Evolutionary conservation across 2,797 vertebrate genomes (phyloP).

Genomic region (Danio choprae): DNA sequence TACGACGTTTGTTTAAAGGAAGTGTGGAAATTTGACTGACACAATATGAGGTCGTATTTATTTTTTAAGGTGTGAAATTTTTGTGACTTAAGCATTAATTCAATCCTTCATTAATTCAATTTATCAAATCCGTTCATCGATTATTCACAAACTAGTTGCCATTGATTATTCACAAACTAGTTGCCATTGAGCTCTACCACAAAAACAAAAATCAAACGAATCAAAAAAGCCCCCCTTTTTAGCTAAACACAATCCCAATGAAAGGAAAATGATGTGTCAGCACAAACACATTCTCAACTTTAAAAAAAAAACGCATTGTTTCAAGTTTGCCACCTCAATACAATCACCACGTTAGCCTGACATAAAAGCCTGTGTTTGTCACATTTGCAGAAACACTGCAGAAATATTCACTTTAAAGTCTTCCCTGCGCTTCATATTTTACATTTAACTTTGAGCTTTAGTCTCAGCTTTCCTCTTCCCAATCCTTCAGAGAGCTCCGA

Average conservation of each 20-base stretch:
- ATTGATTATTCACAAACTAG: slow-evolving; percentile 16
- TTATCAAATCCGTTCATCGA: background rate
- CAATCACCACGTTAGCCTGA: background rate
- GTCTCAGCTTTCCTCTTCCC: slow-evolving; percentile 11
- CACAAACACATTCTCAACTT: slow-evolving; percentile 18
- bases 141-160: slow-evolving; percentile 32
- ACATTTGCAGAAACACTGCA: slow-evolving; percentile 11
- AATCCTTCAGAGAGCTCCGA: slow-evolving; percentile 24
- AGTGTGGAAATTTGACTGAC: no score
- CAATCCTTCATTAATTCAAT: background rate
- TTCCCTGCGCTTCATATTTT: slow-evolving; percentile 23
- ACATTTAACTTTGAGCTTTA: slow-evolving; percentile 26
- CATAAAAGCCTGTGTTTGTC: slow-evolving; percentile 16
- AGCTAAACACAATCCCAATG: background rate
- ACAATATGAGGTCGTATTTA: no score
- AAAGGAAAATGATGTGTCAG: slow-evolving; percentile 20
- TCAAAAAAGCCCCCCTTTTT: slow-evolving; percentile 17
- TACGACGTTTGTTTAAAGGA: no score
- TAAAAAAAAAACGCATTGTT: background rate
- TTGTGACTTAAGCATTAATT: background rate
- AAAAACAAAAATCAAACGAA: slow-evolving; percentile 46
- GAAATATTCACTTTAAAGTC: slow-evolving; percentile 41
- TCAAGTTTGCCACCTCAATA: slow-evolving; percentile 13
- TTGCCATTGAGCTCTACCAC: slow-evolving; percentile 1
- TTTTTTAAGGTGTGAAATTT: no score